Base-by-base conservation (phyloP, 2,113 vertebrate genomes). In the rat (Rattus norvegicus) region DNA sequence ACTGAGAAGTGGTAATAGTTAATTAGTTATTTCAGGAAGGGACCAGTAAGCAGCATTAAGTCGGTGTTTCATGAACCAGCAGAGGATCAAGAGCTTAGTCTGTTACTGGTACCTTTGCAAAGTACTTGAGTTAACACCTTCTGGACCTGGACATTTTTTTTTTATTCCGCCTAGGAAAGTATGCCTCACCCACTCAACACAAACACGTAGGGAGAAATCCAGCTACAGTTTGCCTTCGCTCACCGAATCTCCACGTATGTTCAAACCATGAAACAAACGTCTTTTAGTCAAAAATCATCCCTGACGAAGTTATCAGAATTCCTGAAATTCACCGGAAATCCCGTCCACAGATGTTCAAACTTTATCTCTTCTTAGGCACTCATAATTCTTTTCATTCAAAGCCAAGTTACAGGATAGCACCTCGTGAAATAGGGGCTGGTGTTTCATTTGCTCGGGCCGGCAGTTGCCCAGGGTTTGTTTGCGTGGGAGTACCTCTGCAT, bases 11-110 rank as follows among this genome's bases (percentile, higher is more conserved):
- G 26, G 86, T 17, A 59, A 73, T 59, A 30, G 69, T 39, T 87
- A 52, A 87, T 94, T 84, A 2, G 63, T 97, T 93, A 70, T 54
- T 49, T 95, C 75, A 85, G 95, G 90, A 88, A 88, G 39, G 56
- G n/a, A 59, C 70, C 26, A 13, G 52, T 6, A 47, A 39, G 39
- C 73, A 88, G 12, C 49, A 70, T 85, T 65, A 94, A 72, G 63
- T 75, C 54, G 4, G 79, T 39, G 84, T 88, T 92, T 47, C 5
- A 30, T 14, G 65, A 33, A 54, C 65, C 59, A 76, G 84, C 47
- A 70, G 49, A 67, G 19, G 75, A 43, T 84, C n/a, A 49, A 33
- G 81, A 80, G 61, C 19, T 81, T 36, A 26, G 52, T 85, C 61
- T 73, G 52, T 61, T 73, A 36, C 30, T 61, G 73, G 47, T 11